Base-by-base conservation (phyloP, 2,113 vertebrate genomes). In the Dromaius novaehollandiae region DNA sequence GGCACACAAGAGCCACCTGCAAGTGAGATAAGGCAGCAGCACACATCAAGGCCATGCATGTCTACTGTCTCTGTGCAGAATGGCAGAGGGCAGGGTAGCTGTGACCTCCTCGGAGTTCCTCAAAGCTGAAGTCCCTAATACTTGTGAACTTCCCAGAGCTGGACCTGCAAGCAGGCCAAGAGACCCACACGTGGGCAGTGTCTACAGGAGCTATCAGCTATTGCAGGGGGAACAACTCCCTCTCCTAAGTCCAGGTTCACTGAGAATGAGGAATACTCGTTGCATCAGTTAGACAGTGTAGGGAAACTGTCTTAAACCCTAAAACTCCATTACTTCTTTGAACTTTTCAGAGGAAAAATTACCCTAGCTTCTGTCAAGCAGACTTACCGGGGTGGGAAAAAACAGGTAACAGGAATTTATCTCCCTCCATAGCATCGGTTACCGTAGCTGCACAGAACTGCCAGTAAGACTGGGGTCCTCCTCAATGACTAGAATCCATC, bases 41-140 rank as follows among this genome's bases (percentile, higher is more conserved):
- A 32, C n/a, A 22, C 40, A 10, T 7, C 13, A 61, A 55, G 44
- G n/a, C 7, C 1, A 0, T 12, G 9, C 36, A 17, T 36, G 22
- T 5, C 26, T 53, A 56, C 44, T 19, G 50, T 16, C 42, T 24
- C 68, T 32, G 26, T 65, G 20, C n/a, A 88, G 61, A 79, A 69
- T 28, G 5, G 34, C 48, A 70, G 19, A 32, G 16, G 28, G 28
- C 48, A 76, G 42, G 42, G 30, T 30, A 17, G 19, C 19, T 65
- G 24, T 87, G 87, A 82, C 81, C 61, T 61, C 16, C 58, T 64
- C 48, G 8, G 13, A 26, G 24, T 16, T 53, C 14, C 73, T 84
- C 12, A 22, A 46, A 58, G 38, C 21, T 46, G 21, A 36, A 24
- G 7, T 34, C 46, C 22, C 44, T 32, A 20, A 60, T n/a, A 38